Evolutionary conservation across 1,140 invertebrate species (phyloP).

Genomic region (Tetraneura akinire): DNA sequence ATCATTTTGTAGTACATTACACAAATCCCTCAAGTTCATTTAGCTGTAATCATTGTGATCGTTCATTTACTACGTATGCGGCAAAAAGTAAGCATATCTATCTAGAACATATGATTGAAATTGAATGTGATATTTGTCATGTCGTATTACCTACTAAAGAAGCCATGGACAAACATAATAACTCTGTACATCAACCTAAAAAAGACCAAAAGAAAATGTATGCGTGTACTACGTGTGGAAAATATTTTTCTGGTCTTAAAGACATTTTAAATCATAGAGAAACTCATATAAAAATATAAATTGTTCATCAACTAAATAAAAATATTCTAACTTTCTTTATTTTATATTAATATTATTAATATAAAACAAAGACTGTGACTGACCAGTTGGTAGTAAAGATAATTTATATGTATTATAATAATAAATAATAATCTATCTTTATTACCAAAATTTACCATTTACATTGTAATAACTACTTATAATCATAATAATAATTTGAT

Average conservation of each 20-base stretch:
- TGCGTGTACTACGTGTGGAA: slow-evolving; percentile 26
- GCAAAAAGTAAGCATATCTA: slow-evolving; percentile 37
- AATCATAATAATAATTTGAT: too few species aligned
- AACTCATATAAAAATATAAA: not conserved
- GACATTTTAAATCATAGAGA: slow-evolving; percentile 40
- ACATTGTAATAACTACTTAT: too few species aligned
- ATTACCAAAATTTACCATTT: too few species aligned
- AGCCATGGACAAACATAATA: slow-evolving; percentile 41
- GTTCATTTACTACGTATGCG: not conserved
- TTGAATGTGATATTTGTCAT: slow-evolving; percentile 41
- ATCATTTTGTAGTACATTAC: slow-evolving; percentile 36
- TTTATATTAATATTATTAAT: not conserved
- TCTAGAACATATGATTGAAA: slow-evolving; percentile 19
- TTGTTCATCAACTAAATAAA: not conserved
- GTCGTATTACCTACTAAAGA: slow-evolving; percentile 39
- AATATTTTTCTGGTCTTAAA: slow-evolving; percentile 39
- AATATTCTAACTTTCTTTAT: too few species aligned
- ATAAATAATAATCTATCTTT: too few species aligned
- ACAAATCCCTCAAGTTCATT: slow-evolving; percentile 22
- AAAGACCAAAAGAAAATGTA: slow-evolving; percentile 27
- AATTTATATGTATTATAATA: too few species aligned
- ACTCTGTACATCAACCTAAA: slow-evolving; percentile 31
- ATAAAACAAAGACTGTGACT: not conserved
- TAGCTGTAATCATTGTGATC: slow-evolving; percentile 32
- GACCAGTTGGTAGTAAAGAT: too few species aligned